A percentile compares a stretch with the other conserved stretches of the same genome.
Conservation (phyloP, 1,140 invertebrate species). For the Cyclina sinensis region DNA sequence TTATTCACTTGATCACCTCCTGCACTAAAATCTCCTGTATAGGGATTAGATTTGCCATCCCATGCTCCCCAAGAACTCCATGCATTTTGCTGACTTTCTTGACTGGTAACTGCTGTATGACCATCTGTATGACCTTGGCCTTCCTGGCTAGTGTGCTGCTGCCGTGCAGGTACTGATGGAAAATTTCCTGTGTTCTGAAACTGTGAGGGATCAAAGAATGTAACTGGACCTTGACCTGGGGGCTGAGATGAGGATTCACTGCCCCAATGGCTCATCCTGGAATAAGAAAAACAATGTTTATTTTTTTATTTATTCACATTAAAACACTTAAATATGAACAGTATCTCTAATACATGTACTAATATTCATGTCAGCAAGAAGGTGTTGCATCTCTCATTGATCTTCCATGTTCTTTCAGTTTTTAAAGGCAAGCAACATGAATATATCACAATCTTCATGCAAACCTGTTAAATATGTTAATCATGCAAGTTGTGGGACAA, state of each 20-base stretch:
- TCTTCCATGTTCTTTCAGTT: no score
- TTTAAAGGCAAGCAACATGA: no score
- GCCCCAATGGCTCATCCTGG: constrained; percentile 60
- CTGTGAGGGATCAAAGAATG: constrained; percentile 59
- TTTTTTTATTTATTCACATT: no score
- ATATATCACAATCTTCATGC: no score
- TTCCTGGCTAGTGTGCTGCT: neutral
- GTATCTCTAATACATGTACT: no score
- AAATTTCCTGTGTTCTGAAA: constrained; percentile 43
- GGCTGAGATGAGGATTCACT: constrained; percentile 11
- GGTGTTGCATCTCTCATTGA: no score
- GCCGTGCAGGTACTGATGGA: neutral
- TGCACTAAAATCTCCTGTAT: constrained; percentile 14
- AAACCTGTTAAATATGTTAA: no score
- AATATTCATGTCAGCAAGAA: no score
- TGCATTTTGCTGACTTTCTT: constrained; percentile 9
- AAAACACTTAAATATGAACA: no score
- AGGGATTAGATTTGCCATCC: constrained; percentile 12
- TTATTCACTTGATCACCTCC: neutral
- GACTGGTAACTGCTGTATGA: neutral
- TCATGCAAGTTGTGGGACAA: no score
- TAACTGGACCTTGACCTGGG: constrained; percentile 38
- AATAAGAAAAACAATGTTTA: no score
- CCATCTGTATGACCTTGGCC: neutral
- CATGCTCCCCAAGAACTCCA: constrained; percentile 55